Evolutionary conservation across 2,797 vertebrate genomes (phyloP), one percentile per base, ranked within the genome.

Genomic region (Rhincodon typus): DNA sequence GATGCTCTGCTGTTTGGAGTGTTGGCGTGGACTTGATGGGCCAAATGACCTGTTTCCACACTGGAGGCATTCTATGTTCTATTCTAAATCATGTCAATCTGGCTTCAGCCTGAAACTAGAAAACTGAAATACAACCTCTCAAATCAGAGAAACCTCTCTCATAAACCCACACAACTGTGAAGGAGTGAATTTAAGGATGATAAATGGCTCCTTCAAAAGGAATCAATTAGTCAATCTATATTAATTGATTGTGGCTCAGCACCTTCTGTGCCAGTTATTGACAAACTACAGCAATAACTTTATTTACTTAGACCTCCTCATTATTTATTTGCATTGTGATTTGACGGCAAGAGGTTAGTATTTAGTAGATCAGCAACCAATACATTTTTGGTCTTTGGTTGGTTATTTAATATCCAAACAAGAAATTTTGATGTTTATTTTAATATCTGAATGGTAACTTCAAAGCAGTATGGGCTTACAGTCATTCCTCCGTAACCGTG

Each of bases 141-240:
- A 91, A 21, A 62, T 62, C 5, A n/a, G 57, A 66, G 30, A n/a
- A 15, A 91, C 66, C 30, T 66, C 53, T n/a, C 88, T 62, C 87
- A 53, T 25, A 62, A 57, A 91, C 57, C 57, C 88, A 91, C 88
- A 91, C 30, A 91, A 91, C 57, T 66, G 88, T 30, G n/a, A 91
- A 91, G 34, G 34, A 91, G 88, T 91, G 88, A 66, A 67, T 91
- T 91, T 91, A 66, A 57, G 34, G 66, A 34, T 66, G 88, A 91
- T 91, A 91, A 91, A 66, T 91, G 57, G 57, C 38, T n/a, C 57
- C 5, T 66, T 91, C 88, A 66, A 91, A 90, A 66, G 17, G 57
- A 91, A 91, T 90, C 57, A 66, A 90, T 90, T 90, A 62, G 87
- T 66, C 38, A 84, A 84, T 84, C 53, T 66, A 38, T n/a, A 91